phyloP scores from a whole-genome alignment of 2,797 vertebrate species.

The Chaetophractus vellerosus region DNA sequence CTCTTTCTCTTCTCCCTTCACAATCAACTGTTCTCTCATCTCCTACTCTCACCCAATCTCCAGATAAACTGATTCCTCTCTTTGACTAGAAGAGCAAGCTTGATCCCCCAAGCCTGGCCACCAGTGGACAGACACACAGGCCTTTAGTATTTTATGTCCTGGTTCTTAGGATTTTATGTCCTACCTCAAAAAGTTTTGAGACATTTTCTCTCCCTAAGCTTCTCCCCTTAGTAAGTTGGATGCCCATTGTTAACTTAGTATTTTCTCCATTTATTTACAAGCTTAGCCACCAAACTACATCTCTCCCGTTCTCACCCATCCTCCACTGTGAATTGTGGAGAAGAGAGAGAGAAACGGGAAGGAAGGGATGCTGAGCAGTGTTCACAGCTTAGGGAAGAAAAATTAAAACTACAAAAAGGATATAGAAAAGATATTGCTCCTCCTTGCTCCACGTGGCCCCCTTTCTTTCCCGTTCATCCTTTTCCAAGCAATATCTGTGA shows the following conservation, averaged over 20 bases:
- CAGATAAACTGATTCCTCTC: conserved; percentile 2
- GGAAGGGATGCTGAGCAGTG: not conserved
- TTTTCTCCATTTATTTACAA: not conserved
- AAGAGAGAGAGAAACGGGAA: not conserved
- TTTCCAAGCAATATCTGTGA: not conserved
- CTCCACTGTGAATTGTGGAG: not conserved
- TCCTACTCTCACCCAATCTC: not conserved
- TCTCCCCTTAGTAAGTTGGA: not conserved
- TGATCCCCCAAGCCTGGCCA: not conserved
- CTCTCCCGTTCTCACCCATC: not conserved
- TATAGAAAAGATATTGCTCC: not conserved
- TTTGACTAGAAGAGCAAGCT: not conserved
- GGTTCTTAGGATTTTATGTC: not conserved
- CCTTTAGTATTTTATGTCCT: not conserved
- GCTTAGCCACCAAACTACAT: not conserved
- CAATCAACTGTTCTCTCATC: not conserved
- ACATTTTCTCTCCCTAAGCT: not conserved
- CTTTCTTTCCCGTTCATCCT: not conserved
- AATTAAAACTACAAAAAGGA: not conserved
- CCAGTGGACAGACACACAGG: not conserved
- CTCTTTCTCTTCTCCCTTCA: not conserved
- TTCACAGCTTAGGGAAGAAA: not conserved
- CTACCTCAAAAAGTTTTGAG: not conserved
- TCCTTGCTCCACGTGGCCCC: not conserved
- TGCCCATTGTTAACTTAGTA: not conserved